These are phyloP conservation scores for Globodera rostochiensis DNA, from an alignment of 1,140 invertebrate genomes.

Conservation along the genomic window DNA sequence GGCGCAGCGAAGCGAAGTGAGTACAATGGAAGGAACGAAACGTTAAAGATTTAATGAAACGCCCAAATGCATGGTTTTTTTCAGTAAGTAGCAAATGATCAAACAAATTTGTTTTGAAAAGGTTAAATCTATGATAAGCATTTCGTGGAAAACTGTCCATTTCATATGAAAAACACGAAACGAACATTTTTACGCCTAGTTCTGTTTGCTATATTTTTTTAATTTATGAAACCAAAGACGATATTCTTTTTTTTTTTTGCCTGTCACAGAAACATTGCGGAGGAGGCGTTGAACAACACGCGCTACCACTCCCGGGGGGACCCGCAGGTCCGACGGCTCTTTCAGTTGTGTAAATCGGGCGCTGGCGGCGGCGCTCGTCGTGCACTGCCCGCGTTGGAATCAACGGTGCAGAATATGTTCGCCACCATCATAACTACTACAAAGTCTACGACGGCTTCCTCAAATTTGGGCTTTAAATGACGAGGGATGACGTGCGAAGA, in stretches of 20 bases:
- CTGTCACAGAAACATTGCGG: conserved; percentile 40
- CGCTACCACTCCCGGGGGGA: conserved; percentile 50
- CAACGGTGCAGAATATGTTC: conserved; percentile 50
- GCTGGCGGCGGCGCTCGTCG: conserved; percentile 23
- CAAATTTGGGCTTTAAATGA: neutral
- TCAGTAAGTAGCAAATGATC: too few species aligned
- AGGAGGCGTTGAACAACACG: conserved; percentile 46
- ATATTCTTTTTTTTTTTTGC: neutral
- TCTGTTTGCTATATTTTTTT: too few species aligned
- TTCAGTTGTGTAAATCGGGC: conserved; percentile 40
- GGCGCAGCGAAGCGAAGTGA: conserved; percentile 32
- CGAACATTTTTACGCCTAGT: too few species aligned
- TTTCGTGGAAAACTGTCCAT: too few species aligned
- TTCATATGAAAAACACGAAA: too few species aligned
- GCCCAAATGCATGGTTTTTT: too few species aligned
- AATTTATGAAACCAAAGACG: neutral
- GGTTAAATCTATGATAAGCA: too few species aligned
- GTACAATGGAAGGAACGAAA: neutral
- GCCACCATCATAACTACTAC: conserved; percentile 44
- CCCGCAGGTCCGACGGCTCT: conserved; percentile 46
- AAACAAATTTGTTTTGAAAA: too few species aligned
- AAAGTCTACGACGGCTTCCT: conserved; percentile 12
- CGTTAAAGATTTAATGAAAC: too few species aligned
- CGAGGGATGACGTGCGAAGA: neutral
- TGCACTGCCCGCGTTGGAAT: conserved; percentile 44